A percentile compares a stretch with the other conserved stretches of the same genome.
These are phyloP conservation scores for Heliconius sara DNA, from an alignment of 2,888 invertebrate genomes.

Conservation along the genomic window DNA sequence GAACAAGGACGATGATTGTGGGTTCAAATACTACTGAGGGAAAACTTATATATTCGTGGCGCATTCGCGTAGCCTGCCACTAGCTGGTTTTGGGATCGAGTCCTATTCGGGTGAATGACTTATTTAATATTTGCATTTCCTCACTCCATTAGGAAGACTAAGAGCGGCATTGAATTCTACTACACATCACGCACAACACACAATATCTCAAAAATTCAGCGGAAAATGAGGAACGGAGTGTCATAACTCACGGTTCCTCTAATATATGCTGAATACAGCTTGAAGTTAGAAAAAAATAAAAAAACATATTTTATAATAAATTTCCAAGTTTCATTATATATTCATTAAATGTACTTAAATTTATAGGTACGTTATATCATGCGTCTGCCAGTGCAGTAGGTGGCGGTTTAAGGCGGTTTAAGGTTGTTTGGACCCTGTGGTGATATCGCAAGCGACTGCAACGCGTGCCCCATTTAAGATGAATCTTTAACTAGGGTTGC, in stretches of 20 bases:
- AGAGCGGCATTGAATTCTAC: neutral
- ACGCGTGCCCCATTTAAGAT: constrained; percentile 40
- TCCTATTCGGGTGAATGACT: neutral
- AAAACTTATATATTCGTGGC: too few relatives aligned
- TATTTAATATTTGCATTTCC: neutral
- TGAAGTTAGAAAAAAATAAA: too few relatives aligned
- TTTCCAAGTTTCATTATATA: too few relatives aligned
- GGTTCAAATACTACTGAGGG: neutral
- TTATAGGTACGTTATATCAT: neutral
- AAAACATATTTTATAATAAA: too few relatives aligned
- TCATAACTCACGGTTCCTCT: neutral
- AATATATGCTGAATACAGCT: too few relatives aligned
- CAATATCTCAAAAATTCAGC: neutral
- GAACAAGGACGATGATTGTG: neutral
- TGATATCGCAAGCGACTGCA: constrained; percentile 33
- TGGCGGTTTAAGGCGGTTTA: constrained; percentile 11
- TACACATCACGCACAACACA: too few relatives aligned
- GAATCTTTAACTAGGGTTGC: constrained; percentile 38
- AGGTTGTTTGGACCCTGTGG: constrained; percentile 26
- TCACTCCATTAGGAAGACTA: neutral
- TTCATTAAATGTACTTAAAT: neutral
- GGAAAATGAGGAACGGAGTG: neutral
- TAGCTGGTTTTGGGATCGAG: too few relatives aligned
- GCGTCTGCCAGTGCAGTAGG: constrained; percentile 12
- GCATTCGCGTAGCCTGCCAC: too few relatives aligned